A percentile compares a stretch with the other conserved stretches of the same genome.
These are phyloP conservation scores for Fopius arisanus DNA, from an alignment of 1,140 invertebrate species.

Conservation along the genomic window DNA sequence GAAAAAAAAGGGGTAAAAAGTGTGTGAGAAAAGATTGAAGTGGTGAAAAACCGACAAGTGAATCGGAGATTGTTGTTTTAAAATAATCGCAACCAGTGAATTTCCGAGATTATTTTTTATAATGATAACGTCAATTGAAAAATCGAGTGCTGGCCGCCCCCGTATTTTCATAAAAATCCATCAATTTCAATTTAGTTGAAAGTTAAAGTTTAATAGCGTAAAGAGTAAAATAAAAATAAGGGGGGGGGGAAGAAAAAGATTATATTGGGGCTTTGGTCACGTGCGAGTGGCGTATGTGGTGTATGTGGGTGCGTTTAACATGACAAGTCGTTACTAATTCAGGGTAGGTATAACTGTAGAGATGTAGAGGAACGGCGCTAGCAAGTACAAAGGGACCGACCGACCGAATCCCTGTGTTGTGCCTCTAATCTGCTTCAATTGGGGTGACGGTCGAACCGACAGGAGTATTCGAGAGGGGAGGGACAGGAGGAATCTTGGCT, in stretches of 20 bases:
- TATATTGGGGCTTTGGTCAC: constrained; percentile 38
- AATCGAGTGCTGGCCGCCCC: neutral
- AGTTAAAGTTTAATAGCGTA: constrained; percentile 20
- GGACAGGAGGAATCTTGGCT: constrained; percentile 4
- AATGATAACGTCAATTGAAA: neutral
- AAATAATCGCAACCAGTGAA: too few relatives aligned
- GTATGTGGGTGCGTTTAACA: constrained; percentile 54
- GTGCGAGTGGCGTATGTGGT: constrained; percentile 40
- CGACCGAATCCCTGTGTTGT: constrained; percentile 57
- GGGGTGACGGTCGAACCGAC: constrained; percentile 46
- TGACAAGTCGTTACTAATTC: constrained; percentile 62
- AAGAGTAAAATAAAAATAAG: constrained; percentile 13
- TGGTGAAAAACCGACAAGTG: neutral
- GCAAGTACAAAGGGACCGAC: constrained; percentile 57
- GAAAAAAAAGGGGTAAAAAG: neutral
- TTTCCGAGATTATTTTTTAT: neutral
- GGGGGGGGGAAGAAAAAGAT: neutral
- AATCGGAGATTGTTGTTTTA: too few relatives aligned
- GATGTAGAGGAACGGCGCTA: constrained; percentile 20
- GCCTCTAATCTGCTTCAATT: constrained; percentile 61
- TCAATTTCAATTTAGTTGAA: constrained; percentile 32
- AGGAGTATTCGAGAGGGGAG: constrained; percentile 23
- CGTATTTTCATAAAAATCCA: neutral
- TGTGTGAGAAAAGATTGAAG: constrained; percentile 1
- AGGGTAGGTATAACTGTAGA: constrained; percentile 46